Evolutionary conservation across 1,140 invertebrate species (phyloP), one percentile per base, ranked within the genome.

Genomic region (Drosophila pruinosa): DNA sequence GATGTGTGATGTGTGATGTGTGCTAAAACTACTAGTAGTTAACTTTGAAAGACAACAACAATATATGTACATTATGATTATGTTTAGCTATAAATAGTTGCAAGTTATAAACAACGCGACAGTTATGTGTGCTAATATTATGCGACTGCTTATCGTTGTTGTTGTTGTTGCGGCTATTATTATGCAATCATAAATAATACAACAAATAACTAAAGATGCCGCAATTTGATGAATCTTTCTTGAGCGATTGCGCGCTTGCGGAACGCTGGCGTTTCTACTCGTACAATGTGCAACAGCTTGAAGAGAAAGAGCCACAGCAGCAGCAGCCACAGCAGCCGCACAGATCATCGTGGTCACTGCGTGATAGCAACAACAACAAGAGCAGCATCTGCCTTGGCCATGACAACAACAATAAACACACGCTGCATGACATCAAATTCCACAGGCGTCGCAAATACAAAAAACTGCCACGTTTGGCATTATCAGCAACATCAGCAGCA

Each of bases 161-260:
- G 53, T 61, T 56, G 58, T 34, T 48, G 58, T 43, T 28, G 14
- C 22, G 15, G 38, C 15, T 48, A 36, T 45, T 36, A 62, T 36
- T 45, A 89, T 90, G 89, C 89, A 59, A 59, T 59, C 19, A 47
- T 28, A 31, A 10, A 48, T 22, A 2, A 28, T 12, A 12, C 19
- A 28, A 10, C 10, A 57, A 2, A 17, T n/a, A 34, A 17, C 15
- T n/a, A 12, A 38, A 45, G 15, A 89, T 90, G 89, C 89, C 89
- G 62, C 77, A 90, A 71, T 90, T 90, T 74, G 89, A 90, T 82
- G 89, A 90, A 72, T 79, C 89, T 81, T 90, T 90, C 61, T 70
- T 90, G 48, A 89, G 70, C 57, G 83, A 90, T 53, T 90, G 83
- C 56, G 85, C 80, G 62, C 64, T 82, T 12, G 80, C 83, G 21